Evolutionary conservation across 1,140 invertebrate species (phyloP), one percentile per base, ranked within the genome.

Genomic region (Ips typographus): DNA sequence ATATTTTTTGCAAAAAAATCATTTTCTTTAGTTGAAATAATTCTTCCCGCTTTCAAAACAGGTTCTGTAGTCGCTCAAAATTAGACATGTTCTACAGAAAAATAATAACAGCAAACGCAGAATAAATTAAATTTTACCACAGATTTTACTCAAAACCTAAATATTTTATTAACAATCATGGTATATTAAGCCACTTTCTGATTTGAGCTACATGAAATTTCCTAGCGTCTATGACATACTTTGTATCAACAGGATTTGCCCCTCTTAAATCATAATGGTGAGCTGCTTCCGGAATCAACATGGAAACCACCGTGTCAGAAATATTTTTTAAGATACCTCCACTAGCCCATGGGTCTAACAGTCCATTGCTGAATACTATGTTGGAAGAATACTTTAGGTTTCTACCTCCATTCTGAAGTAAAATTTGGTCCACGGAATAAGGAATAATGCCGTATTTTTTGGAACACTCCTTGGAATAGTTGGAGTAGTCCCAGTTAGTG

Each of bases 181-280:
- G 38, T 61, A 67, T 61, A 64, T 81, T 75, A 7, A 94, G 87
- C 92, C 92, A 95, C 63, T 84, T 83, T 51, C 79, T 82, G 43
- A 95, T 91, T 60, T 85, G 84, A 3, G 83, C 77, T 65, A 84
- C 85, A 77, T 95, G 91, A 40, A 87, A 82, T 53, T 86, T 80
- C 63, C 95, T 84, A 1, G 93, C 89, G 58, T 83, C 73, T 7
- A 82, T 82, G 0, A 96, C 92, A 36, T 88, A 86, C 1, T 78
- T 73, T 0, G 94, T 91, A 82, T 97, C 94, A 4, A 82, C 77
- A 0, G 83, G 79, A 82, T 94, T 87, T 2, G 85, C 81, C 0
- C 83, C 82, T 76, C 96, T 85, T n/a, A 98, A 84, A 80, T 98
- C 96, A 41, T 97, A 84, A 80, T 98, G 96, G 84, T 98, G 96